These are phyloP conservation scores for Coracias cyanogaster DNA, from an alignment of 2,797 vertebrate genomes.

Conservation along the genomic window DNA sequence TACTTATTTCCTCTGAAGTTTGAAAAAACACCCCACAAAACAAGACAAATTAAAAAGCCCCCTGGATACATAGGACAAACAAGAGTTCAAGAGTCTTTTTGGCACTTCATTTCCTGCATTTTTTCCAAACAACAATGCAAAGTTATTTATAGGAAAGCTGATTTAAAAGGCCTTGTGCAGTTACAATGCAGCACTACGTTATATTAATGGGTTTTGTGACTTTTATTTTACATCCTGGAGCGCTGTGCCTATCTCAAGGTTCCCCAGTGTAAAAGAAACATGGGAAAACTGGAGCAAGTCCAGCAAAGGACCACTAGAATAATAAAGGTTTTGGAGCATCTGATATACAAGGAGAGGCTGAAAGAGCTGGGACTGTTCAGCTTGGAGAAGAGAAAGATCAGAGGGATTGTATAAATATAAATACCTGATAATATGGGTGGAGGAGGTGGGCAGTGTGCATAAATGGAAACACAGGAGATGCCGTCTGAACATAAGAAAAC, in stretches of 20 bases:
- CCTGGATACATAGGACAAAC: not conserved
- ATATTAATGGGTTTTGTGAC: not conserved
- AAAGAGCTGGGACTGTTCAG: not conserved
- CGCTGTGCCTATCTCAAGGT: not conserved
- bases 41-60: rapidly evolving
- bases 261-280: not conserved
- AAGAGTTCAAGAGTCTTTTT: not conserved
- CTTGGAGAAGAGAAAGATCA: not conserved
- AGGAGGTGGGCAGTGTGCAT: not conserved
- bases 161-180: not conserved
- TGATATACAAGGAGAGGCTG: not conserved
- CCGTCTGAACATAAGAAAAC: rapidly evolving
- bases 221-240: not conserved
- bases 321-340: not conserved
- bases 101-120: not conserved
- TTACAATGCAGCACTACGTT: not conserved
- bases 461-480: not conserved
- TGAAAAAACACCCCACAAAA: not conserved
- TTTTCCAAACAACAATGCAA: not conserved
- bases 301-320: not conserved
- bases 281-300: not conserved
- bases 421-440: not conserved
- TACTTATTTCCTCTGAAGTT: not conserved
- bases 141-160: not conserved
- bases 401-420: not conserved